Evolutionary conservation across 2,797 vertebrate species (phyloP), one percentile per base, ranked within the genome.

Genomic region (Sandelia bainsii): DNA sequence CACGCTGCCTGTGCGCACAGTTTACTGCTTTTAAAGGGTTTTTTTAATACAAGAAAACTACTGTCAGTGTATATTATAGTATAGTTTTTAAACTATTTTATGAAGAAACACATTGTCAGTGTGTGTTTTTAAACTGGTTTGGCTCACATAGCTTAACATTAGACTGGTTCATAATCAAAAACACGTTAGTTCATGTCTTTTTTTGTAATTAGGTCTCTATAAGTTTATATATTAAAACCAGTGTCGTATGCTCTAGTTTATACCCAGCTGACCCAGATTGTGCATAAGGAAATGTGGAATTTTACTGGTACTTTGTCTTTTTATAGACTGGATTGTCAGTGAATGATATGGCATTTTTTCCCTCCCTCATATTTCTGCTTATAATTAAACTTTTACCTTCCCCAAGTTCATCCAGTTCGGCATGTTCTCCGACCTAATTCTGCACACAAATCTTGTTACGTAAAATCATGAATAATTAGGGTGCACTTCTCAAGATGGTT

Each of bases 401-500:
- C 19, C 13, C 25, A 25, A 40, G 22, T 69, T 65, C 50, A 40
- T 8, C n/a, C 37, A 3, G 68, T 63, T 69, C 67, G 27, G 34
- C 45, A 45, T 68, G 79, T 80, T 80, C 64, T 50, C 69, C 44
- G 80, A 86, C 84, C 87, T 75, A 13, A 74, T 79, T 89, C 78
- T 62, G 57, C 42, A n/a, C 59, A 62, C 75, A 65, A 74, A 74
- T 84, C 79, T 65, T 9, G 73, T 85, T 87, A 75, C 69, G 69
- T 85, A 87, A 86, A 81, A 69, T 62, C 80, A 80, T 81, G 77
- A 81, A 86, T 84, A 84, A 88, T 86, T 71, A 59, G 17, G 71
- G 64, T 12, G 72, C 22, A 25, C 40, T 66, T 75, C 2, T 1
- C 48, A 4, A 49, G 58, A 61, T 1, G 50, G 59, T 65, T 50